These are phyloP conservation scores for Strigamia maritima DNA, from an alignment of 2,888 invertebrate genomes.

Conservation along the genomic window DNA sequence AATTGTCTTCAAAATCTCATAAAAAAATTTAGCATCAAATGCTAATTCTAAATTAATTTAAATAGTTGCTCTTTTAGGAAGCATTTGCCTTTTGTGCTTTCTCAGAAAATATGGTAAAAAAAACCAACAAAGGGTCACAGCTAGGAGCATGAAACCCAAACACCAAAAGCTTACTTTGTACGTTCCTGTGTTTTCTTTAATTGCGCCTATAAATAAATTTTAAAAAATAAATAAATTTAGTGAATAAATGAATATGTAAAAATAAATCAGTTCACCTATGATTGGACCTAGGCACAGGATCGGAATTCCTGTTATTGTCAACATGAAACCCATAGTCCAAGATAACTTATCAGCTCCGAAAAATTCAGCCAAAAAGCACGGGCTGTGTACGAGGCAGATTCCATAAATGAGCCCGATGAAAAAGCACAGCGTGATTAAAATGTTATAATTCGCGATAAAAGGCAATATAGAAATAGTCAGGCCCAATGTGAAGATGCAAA, in stretches of 20 bases:
- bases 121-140: not conserved
- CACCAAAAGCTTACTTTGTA: not conserved
- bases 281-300: not conserved
- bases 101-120: not conserved
- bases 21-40: not conserved
- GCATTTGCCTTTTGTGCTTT: not conserved
- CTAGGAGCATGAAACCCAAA: not conserved
- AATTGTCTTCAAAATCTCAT: not conserved
- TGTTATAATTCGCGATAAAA: not conserved
- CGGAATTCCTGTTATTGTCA: not conserved
- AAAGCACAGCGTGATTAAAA: not conserved
- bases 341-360: not conserved
- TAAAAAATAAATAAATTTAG: not conserved
- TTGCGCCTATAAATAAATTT: not conserved
- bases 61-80: too few relatives aligned
- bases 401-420: not conserved
- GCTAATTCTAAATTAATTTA: too few relatives aligned
- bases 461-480: not conserved
- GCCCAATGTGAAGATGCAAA: not conserved
- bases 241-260: not conserved
- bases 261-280: constrained; percentile 8
- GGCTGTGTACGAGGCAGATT: constrained; percentile 7
- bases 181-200: not conserved
- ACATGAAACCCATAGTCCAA: constrained; percentile 24
- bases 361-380: constrained; percentile 15